Percentiles rank a stretch among this genome's conserved stretches.
Evolutionary conservation across 2,888 invertebrate species (phyloP).

Genomic region (Eudasyphora cyanicolor): DNA sequence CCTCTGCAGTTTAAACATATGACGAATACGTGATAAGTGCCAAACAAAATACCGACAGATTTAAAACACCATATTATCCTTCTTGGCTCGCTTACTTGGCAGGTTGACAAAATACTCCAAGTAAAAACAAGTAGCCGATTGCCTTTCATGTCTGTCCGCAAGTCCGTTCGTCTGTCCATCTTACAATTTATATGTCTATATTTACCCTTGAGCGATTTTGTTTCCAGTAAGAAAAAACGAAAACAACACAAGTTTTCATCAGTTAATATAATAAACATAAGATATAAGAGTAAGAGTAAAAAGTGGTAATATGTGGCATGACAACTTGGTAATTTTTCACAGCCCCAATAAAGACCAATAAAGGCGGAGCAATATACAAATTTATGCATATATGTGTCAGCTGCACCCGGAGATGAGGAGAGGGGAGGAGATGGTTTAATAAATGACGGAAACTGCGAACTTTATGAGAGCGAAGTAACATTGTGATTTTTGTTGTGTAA

Average conservation of each 20-base stretch:
- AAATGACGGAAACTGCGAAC: neutral
- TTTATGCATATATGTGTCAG: neutral
- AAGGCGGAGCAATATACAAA: slow-evolving; percentile 9
- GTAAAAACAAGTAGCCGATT: slow-evolving; percentile 51
- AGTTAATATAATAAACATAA: slow-evolving; percentile 31
- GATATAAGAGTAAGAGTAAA: too few species aligned
- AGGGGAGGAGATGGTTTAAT: neutral
- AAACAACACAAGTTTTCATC: slow-evolving; percentile 46
- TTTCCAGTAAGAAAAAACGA: slow-evolving; percentile 3
- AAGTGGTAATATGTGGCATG: slow-evolving; percentile 29
- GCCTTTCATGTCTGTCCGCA: slow-evolving; percentile 13
- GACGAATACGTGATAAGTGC: neutral
- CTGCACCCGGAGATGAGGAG: neutral
- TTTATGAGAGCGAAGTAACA: neutral
- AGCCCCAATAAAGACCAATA: neutral
- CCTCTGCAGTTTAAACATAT: slow-evolving; percentile 16
- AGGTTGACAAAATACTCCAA: slow-evolving; percentile 18
- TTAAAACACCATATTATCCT: slow-evolving; percentile 8
- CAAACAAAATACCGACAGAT: slow-evolving; percentile 31
- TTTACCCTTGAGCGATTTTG: slow-evolving; percentile 35
- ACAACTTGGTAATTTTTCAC: slow-evolving; percentile 37
- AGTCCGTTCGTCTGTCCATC: slow-evolving; percentile 7
- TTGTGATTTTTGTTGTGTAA: neutral
- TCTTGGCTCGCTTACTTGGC: too few species aligned
- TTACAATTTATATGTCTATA: slow-evolving; percentile 51